These are phyloP conservation scores for Drosophila quasianomalipes DNA, from an alignment of 2,888 invertebrate species.

Conservation along the genomic window DNA sequence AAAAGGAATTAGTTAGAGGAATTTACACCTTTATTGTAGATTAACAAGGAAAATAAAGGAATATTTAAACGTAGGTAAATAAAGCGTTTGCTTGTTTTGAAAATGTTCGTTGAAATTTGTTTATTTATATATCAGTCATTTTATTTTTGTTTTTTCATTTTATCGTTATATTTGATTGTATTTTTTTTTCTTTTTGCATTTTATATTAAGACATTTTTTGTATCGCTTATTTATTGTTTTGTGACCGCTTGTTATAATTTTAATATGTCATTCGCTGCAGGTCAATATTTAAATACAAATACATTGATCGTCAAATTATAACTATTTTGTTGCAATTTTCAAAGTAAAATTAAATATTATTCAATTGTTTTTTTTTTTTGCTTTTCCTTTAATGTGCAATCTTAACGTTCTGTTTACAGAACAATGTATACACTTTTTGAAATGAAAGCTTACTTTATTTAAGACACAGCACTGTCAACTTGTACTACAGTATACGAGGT, in stretches of 20 bases:
- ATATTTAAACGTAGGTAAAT: not conserved
- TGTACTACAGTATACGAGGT: not conserved
- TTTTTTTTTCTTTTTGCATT: not conserved
- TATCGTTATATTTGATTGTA: not conserved
- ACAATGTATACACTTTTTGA: not conserved
- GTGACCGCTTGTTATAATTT: not conserved
- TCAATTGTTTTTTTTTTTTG: not conserved
- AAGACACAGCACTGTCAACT: not conserved
- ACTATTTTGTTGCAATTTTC: not conserved
- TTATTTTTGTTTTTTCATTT: not conserved
- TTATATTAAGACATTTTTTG: not conserved
- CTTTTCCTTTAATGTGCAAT: not conserved
- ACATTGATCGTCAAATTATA: not conserved
- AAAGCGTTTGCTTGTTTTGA: not conserved
- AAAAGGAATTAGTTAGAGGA: constrained; percentile 1
- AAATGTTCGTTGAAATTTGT: not conserved
- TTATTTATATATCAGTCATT: not conserved
- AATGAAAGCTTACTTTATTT: not conserved
- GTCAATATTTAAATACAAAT: not conserved
- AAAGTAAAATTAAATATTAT: not conserved
- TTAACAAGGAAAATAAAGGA: not conserved
- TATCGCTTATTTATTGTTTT: too few relatives aligned
- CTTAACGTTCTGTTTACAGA: not conserved
- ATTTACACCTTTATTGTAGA: not conserved
- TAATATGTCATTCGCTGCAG: not conserved